Evolutionary conservation across 2,888 invertebrate species (phyloP).

Genomic region (Octodonta nipae): DNA sequence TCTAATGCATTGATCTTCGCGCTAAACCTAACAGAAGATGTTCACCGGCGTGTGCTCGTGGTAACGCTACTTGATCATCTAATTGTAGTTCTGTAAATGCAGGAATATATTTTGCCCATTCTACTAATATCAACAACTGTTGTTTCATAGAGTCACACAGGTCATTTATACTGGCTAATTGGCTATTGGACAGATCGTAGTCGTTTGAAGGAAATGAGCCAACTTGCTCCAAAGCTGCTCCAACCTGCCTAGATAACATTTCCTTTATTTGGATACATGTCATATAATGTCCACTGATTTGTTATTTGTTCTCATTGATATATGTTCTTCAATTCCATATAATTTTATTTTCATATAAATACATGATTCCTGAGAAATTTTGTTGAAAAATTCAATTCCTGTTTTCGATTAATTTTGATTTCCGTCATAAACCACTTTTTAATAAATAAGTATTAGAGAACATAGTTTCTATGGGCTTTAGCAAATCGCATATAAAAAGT

Average conservation of each 20-base stretch:
- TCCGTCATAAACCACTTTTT: too few relatives aligned
- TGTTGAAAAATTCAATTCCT: too few relatives aligned
- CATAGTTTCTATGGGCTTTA: too few relatives aligned
- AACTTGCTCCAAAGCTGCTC: conserved; percentile 55
- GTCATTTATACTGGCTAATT: conserved; percentile 86
- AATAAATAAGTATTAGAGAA: too few relatives aligned
- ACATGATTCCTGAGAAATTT: too few relatives aligned
- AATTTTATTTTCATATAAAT: too few relatives aligned
- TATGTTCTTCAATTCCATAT: too few relatives aligned
- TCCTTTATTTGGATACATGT: too few relatives aligned
- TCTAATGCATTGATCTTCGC: conserved; percentile 79
- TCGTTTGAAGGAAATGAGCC: conserved; percentile 46
- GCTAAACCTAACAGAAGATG: conserved; percentile 89
- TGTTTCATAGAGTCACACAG: conserved; percentile 98
- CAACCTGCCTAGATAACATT: conserved; percentile 80
- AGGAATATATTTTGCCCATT: conserved; percentile 98
- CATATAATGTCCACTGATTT: too few relatives aligned
- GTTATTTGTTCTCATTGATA: too few relatives aligned
- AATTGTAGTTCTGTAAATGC: conserved; percentile 88
- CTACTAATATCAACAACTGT: conserved; percentile 85
- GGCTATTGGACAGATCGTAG: conserved; percentile 68
- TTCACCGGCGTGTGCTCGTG: conserved; percentile 94
- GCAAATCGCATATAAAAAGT: too few relatives aligned
- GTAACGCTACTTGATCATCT: conserved; percentile 87
- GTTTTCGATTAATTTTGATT: too few relatives aligned